Evolutionary conservation across 2,888 invertebrate species (phyloP).

Genomic region (Hoplodrina blanda): DNA sequence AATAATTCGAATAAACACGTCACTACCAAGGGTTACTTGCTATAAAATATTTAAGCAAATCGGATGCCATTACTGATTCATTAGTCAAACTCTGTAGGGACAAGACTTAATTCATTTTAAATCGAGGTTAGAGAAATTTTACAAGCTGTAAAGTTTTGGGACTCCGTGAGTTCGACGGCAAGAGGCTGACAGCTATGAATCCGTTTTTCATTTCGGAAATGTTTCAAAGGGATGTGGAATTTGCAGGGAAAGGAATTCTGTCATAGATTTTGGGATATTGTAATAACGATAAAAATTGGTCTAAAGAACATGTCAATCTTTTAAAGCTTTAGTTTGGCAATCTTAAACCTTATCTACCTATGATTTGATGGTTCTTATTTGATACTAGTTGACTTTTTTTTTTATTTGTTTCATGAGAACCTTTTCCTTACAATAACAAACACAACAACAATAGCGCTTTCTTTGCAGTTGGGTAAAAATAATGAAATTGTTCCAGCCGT

Average conservation of each 20-base stretch:
- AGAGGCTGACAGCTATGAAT: constrained; percentile 33
- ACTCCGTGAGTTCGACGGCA: constrained; percentile 29
- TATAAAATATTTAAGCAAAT: constrained; percentile 68
- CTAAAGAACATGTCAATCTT: background rate
- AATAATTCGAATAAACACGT: constrained; percentile 13
- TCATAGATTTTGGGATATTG: background rate
- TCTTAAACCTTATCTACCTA: background rate
- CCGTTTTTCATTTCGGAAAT: constrained; percentile 37
- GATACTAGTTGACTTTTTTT: too few relatives aligned
- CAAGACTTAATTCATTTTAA: constrained; percentile 66
- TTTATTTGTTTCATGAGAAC: too few relatives aligned
- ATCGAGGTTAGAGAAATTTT: constrained; percentile 60
- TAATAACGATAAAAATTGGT: background rate
- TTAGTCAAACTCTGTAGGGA: constrained; percentile 61
- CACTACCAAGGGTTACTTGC: constrained; percentile 18
- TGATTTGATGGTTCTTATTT: too few relatives aligned
- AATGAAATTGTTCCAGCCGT: too few relatives aligned
- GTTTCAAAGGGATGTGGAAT: constrained; percentile 15
- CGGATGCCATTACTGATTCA: constrained; percentile 64
- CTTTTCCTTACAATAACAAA: too few relatives aligned
- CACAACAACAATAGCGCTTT: too few relatives aligned
- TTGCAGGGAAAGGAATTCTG: constrained; percentile 3
- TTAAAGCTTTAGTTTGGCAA: background rate
- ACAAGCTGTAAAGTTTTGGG: constrained; percentile 60
- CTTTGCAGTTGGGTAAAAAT: too few relatives aligned